phyloP scores from a whole-genome alignment of 37 sponge, comb jelly and placozoan genomes.

The Halisarca cf. caerulea region DNA sequence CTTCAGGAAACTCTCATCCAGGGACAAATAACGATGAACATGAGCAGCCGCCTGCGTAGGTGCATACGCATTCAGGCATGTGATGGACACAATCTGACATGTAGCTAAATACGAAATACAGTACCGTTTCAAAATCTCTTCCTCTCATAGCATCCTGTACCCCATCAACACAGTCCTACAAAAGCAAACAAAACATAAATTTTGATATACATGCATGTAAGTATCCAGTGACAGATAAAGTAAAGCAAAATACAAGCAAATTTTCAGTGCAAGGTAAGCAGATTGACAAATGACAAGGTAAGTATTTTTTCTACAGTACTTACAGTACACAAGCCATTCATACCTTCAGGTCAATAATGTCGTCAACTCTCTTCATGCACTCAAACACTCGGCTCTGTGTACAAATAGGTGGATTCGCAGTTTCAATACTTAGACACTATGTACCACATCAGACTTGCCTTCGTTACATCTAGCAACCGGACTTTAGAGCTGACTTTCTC shows the following conservation, averaged over 20 bases:
- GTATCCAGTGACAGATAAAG: neutral
- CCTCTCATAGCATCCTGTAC: constrained; percentile 68
- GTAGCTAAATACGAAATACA: neutral
- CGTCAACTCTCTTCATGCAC: constrained; percentile 90
- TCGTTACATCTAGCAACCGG: constrained; percentile 71
- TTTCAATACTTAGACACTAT: neutral
- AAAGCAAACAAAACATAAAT: neutral
- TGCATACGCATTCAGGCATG: neutral
- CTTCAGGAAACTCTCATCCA: constrained; percentile 83
- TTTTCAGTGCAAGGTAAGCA: too few species aligned
- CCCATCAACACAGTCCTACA: constrained; percentile 91
- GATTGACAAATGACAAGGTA: too few species aligned
- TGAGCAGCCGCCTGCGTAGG: constrained; percentile 80
- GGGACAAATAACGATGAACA: constrained; percentile 84
- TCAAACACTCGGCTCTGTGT: constrained; percentile 75
- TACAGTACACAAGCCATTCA: constrained; percentile 13
- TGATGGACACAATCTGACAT: constrained; percentile 3
- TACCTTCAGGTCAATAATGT: constrained; percentile 86
- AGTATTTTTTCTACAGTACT: too few species aligned
- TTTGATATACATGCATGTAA: neutral
- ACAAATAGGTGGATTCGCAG: neutral
- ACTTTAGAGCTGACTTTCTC: constrained; percentile 91
- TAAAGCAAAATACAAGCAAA: too few species aligned
- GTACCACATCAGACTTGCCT: constrained; percentile 41
- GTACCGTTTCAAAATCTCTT: constrained; percentile 83